A percentile compares a stretch with the other conserved stretches of the same genome.
Conservation (phyloP, 2,888 invertebrate species). For the Oxystoma pomonae region DNA sequence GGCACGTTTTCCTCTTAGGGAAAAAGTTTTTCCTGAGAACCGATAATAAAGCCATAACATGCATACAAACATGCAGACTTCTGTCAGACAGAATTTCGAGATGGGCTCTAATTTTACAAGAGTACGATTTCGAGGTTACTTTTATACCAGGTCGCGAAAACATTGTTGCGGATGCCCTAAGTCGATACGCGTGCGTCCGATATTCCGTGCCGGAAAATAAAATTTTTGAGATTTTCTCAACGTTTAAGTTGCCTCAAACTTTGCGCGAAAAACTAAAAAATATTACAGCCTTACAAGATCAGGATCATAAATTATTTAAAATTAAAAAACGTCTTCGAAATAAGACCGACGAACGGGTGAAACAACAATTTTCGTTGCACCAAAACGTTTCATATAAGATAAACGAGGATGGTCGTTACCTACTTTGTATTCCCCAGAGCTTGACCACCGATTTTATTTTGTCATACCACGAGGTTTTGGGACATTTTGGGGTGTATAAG, state of each 20-base stretch:
- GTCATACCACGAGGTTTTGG: constrained; percentile 16
- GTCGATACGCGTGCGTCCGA: constrained; percentile 7
- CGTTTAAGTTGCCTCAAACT: background rate
- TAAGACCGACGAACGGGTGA: background rate
- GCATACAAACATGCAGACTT: background rate
- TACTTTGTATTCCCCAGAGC: constrained; percentile 14
- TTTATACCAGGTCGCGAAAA: constrained; percentile 1
- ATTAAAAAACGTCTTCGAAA: background rate
- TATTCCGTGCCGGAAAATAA: constrained; percentile 5
- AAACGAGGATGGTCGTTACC: background rate
- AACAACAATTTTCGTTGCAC: constrained; percentile 3
- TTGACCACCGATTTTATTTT: constrained; percentile 1
- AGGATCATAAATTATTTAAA: background rate
- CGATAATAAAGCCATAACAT: background rate
- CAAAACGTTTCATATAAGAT: constrained; percentile 6
- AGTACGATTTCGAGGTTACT: background rate
- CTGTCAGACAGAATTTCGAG: background rate
- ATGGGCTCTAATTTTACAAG: background rate
- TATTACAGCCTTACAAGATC: background rate
- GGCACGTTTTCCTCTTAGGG: background rate
- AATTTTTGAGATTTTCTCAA: background rate
- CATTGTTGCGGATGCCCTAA: constrained; percentile 5
- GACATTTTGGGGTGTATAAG: constrained; percentile 17
- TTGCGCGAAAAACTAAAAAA: background rate
- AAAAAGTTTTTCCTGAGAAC: background rate